A percentile compares a stretch with the other conserved stretches of the same genome.
These are phyloP conservation scores for Caenorhabditis angaria DNA, from an alignment of 2,888 invertebrate genomes.

Conservation along the genomic window DNA sequence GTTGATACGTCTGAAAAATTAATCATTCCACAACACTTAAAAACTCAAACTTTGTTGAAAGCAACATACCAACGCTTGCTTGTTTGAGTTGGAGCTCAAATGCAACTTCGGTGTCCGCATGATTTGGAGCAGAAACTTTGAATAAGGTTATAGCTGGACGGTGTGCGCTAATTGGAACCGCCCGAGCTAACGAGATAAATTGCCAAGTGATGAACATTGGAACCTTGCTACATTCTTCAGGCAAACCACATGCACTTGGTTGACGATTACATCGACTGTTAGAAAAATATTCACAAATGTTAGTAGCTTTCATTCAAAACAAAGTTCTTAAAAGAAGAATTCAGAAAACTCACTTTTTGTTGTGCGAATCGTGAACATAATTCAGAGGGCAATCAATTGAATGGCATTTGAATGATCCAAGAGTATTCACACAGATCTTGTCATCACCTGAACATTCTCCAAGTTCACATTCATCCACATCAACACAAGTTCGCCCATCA, in stretches of 20 bases:
- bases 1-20: constrained; percentile 51
- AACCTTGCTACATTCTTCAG: constrained; percentile 73
- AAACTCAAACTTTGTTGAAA: not conserved
- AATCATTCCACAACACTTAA: no score
- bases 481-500: constrained; percentile 76
- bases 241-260: constrained; percentile 78
- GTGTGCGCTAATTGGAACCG: constrained; percentile 76
- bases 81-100: constrained; percentile 73
- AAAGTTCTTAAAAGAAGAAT: constrained; percentile 1
- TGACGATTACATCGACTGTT: constrained; percentile 59
- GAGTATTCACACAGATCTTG: constrained; percentile 86
- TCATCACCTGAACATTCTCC: constrained; percentile 76
- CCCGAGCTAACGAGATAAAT: constrained; percentile 89
- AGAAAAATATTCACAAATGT: constrained; percentile 5
- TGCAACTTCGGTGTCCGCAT: constrained; percentile 71
- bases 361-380: constrained; percentile 82
- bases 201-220: constrained; percentile 89
- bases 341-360: constrained; percentile 83
- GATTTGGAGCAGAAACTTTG: constrained; percentile 73
- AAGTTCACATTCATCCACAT: constrained; percentile 81
- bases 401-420: constrained; percentile 88
- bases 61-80: constrained; percentile 61
- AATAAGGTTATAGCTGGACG: constrained; percentile 86
- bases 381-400: constrained; percentile 85
- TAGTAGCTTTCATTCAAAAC: no score